Evolutionary conservation across 2,888 invertebrate species (phyloP).

Genomic region (Protonemura montana): DNA sequence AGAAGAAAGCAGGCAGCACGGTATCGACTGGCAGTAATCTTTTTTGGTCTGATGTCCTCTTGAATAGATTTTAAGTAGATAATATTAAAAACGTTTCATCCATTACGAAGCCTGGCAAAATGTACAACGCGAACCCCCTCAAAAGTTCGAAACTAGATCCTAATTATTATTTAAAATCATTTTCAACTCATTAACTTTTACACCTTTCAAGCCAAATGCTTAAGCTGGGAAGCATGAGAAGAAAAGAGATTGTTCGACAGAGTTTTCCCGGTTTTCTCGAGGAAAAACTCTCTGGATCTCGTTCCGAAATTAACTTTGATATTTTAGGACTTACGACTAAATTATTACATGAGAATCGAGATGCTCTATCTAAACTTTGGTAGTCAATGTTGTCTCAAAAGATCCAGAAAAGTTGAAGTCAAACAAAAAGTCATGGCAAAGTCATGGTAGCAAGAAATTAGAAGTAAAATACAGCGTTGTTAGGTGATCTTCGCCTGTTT

Average conservation of each 20-base stretch:
- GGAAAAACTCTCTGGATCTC: background rate
- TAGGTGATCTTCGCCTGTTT: background rate
- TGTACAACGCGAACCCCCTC: background rate
- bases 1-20: background rate
- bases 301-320: background rate
- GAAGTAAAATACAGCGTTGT: background rate
- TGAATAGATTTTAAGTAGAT: constrained; percentile 7
- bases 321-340: background rate
- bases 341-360: background rate
- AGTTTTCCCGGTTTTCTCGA: background rate
- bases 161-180: constrained; percentile 4
- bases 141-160: background rate
- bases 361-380: background rate
- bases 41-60: background rate
- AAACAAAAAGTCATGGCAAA: background rate
- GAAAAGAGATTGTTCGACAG: background rate
- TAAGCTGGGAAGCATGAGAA: background rate
- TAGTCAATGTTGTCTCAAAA: background rate
- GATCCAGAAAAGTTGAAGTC: background rate
- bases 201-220: background rate
- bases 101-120: background rate
- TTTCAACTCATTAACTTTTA: background rate
- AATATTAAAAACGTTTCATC: background rate
- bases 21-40: background rate
- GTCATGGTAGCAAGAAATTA: background rate